phyloP scores from a whole-genome alignment of 1,140 invertebrate species.

The Drosophila ficusphila region DNA sequence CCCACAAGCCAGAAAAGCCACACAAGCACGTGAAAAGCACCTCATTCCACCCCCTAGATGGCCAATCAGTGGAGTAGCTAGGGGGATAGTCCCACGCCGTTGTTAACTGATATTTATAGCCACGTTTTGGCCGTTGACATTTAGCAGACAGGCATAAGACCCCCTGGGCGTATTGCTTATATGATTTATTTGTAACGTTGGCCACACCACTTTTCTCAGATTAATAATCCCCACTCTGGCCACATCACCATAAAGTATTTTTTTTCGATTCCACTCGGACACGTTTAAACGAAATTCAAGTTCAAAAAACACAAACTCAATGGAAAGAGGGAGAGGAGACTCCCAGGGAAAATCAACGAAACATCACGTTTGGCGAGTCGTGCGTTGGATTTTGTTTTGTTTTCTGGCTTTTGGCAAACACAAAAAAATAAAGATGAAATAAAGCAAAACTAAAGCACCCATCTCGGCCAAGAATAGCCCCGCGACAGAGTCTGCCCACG shows the following conservation, averaged over 20 bases:
- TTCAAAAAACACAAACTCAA: slow-evolving; percentile 56
- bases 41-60: not conserved
- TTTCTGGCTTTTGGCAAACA: slow-evolving; percentile 56
- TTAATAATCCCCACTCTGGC: slow-evolving; percentile 19
- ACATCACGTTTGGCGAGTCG: slow-evolving; percentile 71
- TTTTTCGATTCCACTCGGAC: slow-evolving; percentile 23
- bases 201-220: slow-evolving; percentile 14
- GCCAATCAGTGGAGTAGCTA: slow-evolving; percentile 12
- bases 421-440: slow-evolving; percentile 60
- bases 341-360: slow-evolving; percentile 45
- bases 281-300: slow-evolving; percentile 66
- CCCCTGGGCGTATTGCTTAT: slow-evolving; percentile 22
- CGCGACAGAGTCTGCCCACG: slow-evolving; percentile 59
- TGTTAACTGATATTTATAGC: slow-evolving; percentile 67
- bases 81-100: slow-evolving; percentile 18
- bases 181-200: slow-evolving; percentile 26
- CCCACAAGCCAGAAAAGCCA: slow-evolving; percentile 17
- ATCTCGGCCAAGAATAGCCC: slow-evolving; percentile 34
- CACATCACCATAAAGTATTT: slow-evolving; percentile 12
- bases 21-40: slow-evolving; percentile 43
- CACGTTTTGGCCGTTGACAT: slow-evolving; percentile 74
- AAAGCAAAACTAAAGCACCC: slow-evolving; percentile 27
- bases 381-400: slow-evolving; percentile 46
- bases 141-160: slow-evolving; percentile 46
- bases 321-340: slow-evolving; percentile 4